phyloP scores from a whole-genome alignment of 2,797 vertebrate species.

The Synanceia verrucosa region DNA sequence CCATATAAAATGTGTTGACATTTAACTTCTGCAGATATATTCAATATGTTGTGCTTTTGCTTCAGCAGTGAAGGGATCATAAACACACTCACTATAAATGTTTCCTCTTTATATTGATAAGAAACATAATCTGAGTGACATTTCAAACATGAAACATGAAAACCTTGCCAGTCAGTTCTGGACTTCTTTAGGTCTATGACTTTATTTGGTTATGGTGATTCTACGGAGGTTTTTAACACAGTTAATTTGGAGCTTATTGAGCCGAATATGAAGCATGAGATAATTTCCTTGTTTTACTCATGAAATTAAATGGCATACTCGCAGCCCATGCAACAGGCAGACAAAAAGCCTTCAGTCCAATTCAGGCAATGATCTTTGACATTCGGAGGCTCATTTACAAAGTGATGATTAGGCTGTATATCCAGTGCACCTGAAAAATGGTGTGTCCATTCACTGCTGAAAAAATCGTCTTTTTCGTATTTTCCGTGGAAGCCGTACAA shows the following conservation, averaged over 20 bases:
- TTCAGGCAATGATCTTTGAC: neutral
- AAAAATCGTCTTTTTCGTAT: neutral
- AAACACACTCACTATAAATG: neutral
- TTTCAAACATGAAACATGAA: neutral
- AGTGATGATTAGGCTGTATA: neutral
- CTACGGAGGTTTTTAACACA: neutral
- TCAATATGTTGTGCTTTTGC: neutral
- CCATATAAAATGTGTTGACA: neutral
- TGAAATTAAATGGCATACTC: neutral
- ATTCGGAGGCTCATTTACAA: neutral
- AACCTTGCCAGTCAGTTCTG: neutral
- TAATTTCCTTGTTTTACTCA: neutral
- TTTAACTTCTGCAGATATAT: neutral
- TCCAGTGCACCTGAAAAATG: neutral
- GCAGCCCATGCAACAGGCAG: neutral
- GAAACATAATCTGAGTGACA: neutral
- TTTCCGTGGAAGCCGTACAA: neutral
- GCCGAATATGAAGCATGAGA: neutral
- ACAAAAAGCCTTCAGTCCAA: neutral
- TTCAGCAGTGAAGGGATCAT: neutral
- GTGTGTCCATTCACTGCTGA: neutral
- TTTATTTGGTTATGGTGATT: neutral
- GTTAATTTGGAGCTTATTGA: neutral
- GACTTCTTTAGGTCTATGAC: neutral
- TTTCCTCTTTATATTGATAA: neutral